Percentiles rank a stretch among this genome's conserved stretches.
Conservation (phyloP, 2,113 vertebrate genomes). For the Cyanistes caeruleus region DNA sequence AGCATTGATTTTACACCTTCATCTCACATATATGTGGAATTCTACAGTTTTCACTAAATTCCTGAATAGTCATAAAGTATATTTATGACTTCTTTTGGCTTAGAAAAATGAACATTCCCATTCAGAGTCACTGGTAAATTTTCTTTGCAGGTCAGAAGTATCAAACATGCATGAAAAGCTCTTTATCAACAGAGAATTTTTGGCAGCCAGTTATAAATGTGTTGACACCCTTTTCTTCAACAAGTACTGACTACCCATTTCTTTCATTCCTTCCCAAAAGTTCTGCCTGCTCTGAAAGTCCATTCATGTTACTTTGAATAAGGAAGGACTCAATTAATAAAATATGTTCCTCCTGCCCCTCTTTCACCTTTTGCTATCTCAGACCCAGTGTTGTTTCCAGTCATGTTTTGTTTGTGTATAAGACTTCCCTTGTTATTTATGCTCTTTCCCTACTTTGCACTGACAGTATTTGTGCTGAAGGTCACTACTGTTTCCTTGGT, state of each 20-base stretch:
- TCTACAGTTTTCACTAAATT: not conserved
- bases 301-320: not conserved
- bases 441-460: not conserved
- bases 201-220: not conserved
- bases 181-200: not conserved
- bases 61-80: not conserved
- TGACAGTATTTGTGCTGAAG: not conserved
- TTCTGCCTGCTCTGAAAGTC: not conserved
- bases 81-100: not conserved
- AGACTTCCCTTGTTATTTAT: not conserved
- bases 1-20: not conserved
- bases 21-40: not conserved
- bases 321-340: not conserved
- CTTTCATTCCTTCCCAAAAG: not conserved
- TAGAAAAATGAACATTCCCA: not conserved
- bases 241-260: not conserved
- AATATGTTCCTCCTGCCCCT: accelerated
- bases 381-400: not conserved
- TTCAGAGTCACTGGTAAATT: not conserved
- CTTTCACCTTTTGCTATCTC: not conserved
- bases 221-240: not conserved
- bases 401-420: not conserved
- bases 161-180: not conserved
- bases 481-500: not conserved
- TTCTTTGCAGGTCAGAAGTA: not conserved